Percentiles rank a stretch among this genome's conserved stretches.
These are phyloP conservation scores for Apamea crenata DNA, from an alignment of 2,888 invertebrate genomes.

Conservation along the genomic window DNA sequence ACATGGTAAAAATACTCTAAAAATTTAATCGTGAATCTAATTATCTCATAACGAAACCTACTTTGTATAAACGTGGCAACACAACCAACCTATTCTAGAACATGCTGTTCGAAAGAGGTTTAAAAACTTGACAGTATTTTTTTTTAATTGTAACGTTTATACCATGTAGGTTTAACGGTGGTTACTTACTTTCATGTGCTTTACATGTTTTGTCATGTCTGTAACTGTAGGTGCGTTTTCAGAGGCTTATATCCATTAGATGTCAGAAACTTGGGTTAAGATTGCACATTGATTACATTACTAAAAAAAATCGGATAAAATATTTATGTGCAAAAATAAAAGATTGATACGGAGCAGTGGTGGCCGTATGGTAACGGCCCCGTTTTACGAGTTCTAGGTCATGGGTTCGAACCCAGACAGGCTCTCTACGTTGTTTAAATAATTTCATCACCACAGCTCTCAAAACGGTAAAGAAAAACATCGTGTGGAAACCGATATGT, in stretches of 20 bases:
- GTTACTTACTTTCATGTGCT: constrained; percentile 58
- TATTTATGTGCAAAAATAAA: background rate
- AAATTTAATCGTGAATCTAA: constrained; percentile 1
- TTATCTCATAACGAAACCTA: constrained; percentile 26
- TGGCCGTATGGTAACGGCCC: too few species aligned
- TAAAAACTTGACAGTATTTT: too few species aligned
- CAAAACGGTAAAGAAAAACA: background rate
- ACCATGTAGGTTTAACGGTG: constrained; percentile 30
- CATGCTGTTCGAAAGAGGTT: background rate
- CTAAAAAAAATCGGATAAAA: too few species aligned
- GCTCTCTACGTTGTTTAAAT: background rate
- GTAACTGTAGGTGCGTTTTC: constrained; percentile 52
- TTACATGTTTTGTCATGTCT: constrained; percentile 63
- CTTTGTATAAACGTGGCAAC: constrained; percentile 30
- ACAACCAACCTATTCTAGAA: background rate
- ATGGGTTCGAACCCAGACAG: background rate
- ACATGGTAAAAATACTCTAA: constrained; percentile 26
- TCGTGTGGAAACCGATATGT: background rate
- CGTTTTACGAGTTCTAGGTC: too few species aligned
- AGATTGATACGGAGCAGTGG: background rate
- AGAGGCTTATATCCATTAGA: background rate
- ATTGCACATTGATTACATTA: too few species aligned
- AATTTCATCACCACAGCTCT: background rate
- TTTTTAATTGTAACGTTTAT: constrained; percentile 14
- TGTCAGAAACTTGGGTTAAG: too few species aligned